Conservation (phyloP, 1,140 invertebrate genomes). For the Aplysia californica region DNA sequence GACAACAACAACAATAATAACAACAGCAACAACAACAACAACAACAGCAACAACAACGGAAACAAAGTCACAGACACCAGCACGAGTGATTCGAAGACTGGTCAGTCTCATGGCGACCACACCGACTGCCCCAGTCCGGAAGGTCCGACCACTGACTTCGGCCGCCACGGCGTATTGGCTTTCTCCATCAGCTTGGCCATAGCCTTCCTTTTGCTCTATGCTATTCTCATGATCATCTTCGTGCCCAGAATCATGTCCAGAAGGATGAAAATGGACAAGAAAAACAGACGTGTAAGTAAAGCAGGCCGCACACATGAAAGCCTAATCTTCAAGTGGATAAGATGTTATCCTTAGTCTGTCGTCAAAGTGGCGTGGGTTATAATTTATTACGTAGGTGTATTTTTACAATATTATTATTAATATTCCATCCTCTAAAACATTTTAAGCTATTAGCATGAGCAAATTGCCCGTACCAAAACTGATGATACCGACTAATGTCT, state of each 20-base stretch:
- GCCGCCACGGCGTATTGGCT: neutral
- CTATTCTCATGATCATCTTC: constrained; percentile 15
- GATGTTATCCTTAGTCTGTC: neutral
- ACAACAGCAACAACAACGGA: no score
- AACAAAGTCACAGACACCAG: no score
- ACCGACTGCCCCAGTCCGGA: neutral
- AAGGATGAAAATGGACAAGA: neutral
- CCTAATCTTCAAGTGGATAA: neutral
- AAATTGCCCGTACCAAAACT: no score
- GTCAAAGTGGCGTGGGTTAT: neutral
- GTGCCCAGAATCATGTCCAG: constrained; percentile 5
- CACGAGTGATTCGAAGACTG: no score
- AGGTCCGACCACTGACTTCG: neutral
- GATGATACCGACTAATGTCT: no score
- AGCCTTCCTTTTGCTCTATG: constrained; percentile 5
- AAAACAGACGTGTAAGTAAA: neutral
- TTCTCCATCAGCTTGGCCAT: constrained; percentile 4
- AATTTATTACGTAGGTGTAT: neutral
- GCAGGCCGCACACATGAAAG: neutral
- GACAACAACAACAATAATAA: no score
- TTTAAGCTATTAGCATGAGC: neutral
- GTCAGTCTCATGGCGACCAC: no score
- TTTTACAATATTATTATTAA: neutral
- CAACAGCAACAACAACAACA: no score
- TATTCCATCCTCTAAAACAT: neutral